phyloP scores from a whole-genome alignment of 2,888 invertebrate species.

The Molorchus minor region DNA sequence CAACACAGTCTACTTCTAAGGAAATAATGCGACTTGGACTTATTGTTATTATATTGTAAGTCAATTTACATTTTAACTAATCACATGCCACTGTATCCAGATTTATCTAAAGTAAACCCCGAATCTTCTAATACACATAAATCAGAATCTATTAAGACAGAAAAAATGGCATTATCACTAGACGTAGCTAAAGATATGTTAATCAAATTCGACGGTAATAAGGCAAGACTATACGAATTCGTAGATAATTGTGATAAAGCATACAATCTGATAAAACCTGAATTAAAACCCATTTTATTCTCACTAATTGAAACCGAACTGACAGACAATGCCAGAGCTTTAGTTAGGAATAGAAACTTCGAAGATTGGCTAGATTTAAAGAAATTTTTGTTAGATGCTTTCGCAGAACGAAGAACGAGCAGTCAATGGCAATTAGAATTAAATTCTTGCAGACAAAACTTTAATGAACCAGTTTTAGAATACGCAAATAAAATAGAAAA shows the following conservation, averaged over 20 bases:
- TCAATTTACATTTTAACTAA: neutral
- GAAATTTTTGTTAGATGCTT: constrained; percentile 22
- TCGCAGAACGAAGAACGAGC: constrained; percentile 45
- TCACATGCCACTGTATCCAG: constrained; percentile 9
- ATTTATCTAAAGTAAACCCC: constrained; percentile 3
- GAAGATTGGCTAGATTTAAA: constrained; percentile 32
- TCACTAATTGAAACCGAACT: constrained; percentile 40
- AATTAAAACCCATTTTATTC: constrained; percentile 27
- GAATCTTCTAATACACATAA: neutral
- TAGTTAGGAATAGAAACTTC: constrained; percentile 37
- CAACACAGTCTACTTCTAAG: neutral
- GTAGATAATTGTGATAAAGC: constrained; percentile 31
- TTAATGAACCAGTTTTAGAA: too few relatives aligned
- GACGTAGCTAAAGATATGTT: constrained; percentile 25
- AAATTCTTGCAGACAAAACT: constrained; percentile 46
- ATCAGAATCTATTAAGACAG: neutral
- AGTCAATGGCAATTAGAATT: constrained; percentile 51
- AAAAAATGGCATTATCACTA: constrained; percentile 16
- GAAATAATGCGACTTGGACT: neutral
- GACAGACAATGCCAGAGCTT: constrained; percentile 36
- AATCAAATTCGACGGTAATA: constrained; percentile 32
- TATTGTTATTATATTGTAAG: constrained; percentile 16
- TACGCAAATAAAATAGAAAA: too few relatives aligned
- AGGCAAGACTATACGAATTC: constrained; percentile 31
- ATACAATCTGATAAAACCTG: constrained; percentile 29